Evolutionary conservation across 2,888 invertebrate genomes (phyloP), one percentile per base, ranked within the genome.

Genomic region (Aporophyla lueneburgensis): DNA sequence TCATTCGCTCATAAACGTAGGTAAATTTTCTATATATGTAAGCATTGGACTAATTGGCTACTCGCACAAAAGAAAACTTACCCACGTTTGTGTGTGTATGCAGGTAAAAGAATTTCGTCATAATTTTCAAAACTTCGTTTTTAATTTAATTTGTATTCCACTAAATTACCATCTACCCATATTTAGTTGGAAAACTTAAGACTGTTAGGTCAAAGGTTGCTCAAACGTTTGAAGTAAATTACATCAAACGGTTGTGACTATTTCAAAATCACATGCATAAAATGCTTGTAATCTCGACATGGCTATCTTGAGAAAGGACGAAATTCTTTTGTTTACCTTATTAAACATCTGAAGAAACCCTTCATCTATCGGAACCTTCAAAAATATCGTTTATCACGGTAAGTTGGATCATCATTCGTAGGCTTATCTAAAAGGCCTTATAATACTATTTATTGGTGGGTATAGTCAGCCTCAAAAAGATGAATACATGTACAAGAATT

Each of bases 311-410:
- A 21, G 33, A 33, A 56, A 24, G n/a, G 6, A 33, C 24, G 19
- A 24, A 3, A 51, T 40, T 69, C n/a, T 10, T 83, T 78, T 80
- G 27, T 68, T 56, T 82, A 43, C 49, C 10, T 51, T 68, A 63
- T 71, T 58, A 58, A 68, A 67, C n/a, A 71, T 67, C n/a, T 58
- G 49, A 71, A 65, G 56, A 27, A 56, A 61, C 61, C 56, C 16
- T 72, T 27, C 16, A 56, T 24, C 49, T 66, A 78, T 81, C 72
- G 53, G 56, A 78, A 58, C 56, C 54, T 46, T 49, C 14, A 69
- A 61, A 77, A 70, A 72, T 46, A 62, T 66, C 61, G 16, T 72
- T 78, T 83, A 49, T 81, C 66, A 78, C 40, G 83, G 21, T 78
- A 72, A 78, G 72, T 61, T 10, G 69, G 21, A 73, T 83, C 69